Base-by-base conservation (phyloP, 2,113 vertebrate species). In the Diphyllodes magnificus region DNA sequence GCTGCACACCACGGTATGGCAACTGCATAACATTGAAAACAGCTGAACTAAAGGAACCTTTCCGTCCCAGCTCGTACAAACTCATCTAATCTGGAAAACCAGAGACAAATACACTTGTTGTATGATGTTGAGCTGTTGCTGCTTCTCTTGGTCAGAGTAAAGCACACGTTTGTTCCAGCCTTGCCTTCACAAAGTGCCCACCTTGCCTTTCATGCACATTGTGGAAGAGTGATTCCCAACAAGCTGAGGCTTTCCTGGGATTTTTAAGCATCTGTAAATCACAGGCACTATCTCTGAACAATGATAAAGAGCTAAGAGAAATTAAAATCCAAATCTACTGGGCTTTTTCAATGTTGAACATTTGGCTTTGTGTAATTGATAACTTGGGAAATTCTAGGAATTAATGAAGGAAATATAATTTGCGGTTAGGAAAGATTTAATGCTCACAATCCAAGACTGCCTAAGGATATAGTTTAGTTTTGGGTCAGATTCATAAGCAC, bases 321-420 rank as follows among this genome's bases (percentile, higher is more conserved):
- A 96, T 95, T 95, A 94, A 93, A 93, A 92, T 45, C n/a, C 61
- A 91, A 95, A 79, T 70, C 95, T 80, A 80, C 50, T 59, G 91
- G 91, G 95, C 54, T 93, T 95, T 91, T 92, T 31, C 39, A 54
- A 35, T 27, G 80, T 16, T 47, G 81, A 94, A 85, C 30, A 5
- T 72, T 93, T 76, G 53, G 37, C 73, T 90, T 87, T 49, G 40
- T 89, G 50, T 91, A 92, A 95, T 89, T 91, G 77, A 64, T 87
- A 72, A 71, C 87, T 80, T 91, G 54, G 90, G 92, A 88, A 84
- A 93, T 95, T 88, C 66, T 54, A 72, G 37, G 95, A 93, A 93
- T 96, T 95, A 97, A 95, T 84, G 93, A 81, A 76, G 93, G 73
- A 89, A 88, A 56, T 61, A 87, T 44, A n/a, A 92, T 82, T 93